Conservation (phyloP, 2,113 vertebrate genomes). For the Dunckerocampus dactyliophorus region DNA sequence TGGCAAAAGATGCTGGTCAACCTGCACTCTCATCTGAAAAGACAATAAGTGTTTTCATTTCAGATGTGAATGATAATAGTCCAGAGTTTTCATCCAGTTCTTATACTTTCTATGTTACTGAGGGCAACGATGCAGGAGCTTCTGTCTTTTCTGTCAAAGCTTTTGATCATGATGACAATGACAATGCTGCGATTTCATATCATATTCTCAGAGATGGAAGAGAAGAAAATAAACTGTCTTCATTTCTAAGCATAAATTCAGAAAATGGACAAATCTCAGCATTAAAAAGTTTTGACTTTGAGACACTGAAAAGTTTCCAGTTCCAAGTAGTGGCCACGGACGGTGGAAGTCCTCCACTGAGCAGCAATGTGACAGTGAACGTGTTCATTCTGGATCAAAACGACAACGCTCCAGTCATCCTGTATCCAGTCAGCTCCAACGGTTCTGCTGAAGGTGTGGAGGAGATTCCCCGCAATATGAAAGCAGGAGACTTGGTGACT, state of each 20-base stretch:
- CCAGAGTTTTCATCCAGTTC: slow-evolving; percentile 52
- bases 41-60: slow-evolving; percentile 26
- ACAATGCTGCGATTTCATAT: slow-evolving; percentile 44
- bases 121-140: slow-evolving; percentile 17
- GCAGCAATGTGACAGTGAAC: slow-evolving; percentile 42
- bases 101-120: slow-evolving; percentile 42
- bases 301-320: slow-evolving; percentile 16
- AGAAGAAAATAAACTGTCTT: not conserved
- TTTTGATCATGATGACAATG: slow-evolving; percentile 47
- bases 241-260: slow-evolving; percentile 42
- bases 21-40: slow-evolving; percentile 31
- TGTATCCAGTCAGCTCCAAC: slow-evolving; percentile 40
- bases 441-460: slow-evolving; percentile 42
- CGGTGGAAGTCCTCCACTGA: slow-evolving; percentile 46
- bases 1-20: slow-evolving; percentile 37
- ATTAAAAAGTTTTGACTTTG: slow-evolving; percentile 51
- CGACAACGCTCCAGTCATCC: slow-evolving; percentile 46
- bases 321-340: slow-evolving; percentile 58
- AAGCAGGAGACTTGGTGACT: slow-evolving; percentile 45
- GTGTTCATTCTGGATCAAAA: slow-evolving; percentile 51
- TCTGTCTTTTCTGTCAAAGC: slow-evolving; percentile 50
- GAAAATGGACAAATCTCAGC: slow-evolving; percentile 50
- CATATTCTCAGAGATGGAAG: slow-evolving; percentile 37
- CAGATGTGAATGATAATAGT: slow-evolving; percentile 57
- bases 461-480: slow-evolving; percentile 32